Evolutionary conservation across 2,888 invertebrate species (phyloP).

Genomic region (Caenorhabditis japonica): DNA sequence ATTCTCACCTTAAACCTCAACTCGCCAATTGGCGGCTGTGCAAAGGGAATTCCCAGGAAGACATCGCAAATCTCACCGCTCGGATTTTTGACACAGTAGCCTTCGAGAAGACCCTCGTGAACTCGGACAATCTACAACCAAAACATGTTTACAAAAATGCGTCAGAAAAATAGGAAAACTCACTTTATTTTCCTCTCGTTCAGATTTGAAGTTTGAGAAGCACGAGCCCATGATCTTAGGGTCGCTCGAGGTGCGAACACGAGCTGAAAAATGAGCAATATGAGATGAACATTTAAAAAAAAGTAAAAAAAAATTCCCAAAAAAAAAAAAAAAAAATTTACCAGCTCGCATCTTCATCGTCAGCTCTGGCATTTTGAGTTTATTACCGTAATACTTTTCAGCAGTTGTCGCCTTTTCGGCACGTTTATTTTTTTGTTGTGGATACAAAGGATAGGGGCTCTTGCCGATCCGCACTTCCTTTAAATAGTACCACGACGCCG

Average conservation of each 20-base stretch:
- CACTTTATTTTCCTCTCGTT: conserved; percentile 24
- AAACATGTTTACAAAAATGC: neutral
- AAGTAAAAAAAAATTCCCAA: no score
- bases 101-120: conserved; percentile 47
- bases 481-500: conserved; percentile 41
- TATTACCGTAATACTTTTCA: conserved; percentile 22
- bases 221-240: conserved; percentile 41
- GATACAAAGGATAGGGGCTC: conserved; percentile 18
- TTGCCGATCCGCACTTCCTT: conserved; percentile 28
- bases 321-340: no score
- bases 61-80: conserved; percentile 51
- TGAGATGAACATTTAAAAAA: neutral
- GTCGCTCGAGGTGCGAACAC: conserved; percentile 53
- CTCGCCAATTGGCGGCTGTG: conserved; percentile 58
- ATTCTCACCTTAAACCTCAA: conserved; percentile 58
- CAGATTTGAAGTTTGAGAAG: conserved; percentile 36
- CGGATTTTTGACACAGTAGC: conserved; percentile 19
- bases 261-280: conserved; percentile 26
- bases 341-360: conserved; percentile 24
- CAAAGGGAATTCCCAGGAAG: conserved; percentile 64
- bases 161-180: neutral
- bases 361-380: conserved; percentile 30
- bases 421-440: neutral
- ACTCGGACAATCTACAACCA: conserved; percentile 37
- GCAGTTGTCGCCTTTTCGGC: conserved; percentile 2